These are phyloP conservation scores for Himalopsyche anomala DNA, from an alignment of 2,888 invertebrate species.

Conservation along the genomic window DNA sequence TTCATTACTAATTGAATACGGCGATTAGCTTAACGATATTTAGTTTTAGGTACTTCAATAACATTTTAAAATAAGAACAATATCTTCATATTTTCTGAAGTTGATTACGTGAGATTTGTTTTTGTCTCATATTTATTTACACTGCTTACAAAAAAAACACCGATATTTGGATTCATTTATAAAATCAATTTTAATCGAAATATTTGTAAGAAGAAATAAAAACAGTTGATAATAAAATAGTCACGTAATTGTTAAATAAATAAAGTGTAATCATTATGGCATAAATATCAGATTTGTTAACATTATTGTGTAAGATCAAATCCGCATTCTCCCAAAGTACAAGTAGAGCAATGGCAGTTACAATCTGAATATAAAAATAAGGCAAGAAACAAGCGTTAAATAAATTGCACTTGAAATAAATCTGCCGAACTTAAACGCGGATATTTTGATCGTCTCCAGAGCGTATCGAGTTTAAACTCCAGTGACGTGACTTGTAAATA, in stretches of 20 bases:
- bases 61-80: too few species aligned
- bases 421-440: neutral
- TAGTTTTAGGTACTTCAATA: too few species aligned
- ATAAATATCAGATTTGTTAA: neutral
- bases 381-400: neutral
- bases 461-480: neutral
- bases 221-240: neutral
- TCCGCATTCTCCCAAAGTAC: slow-evolving; percentile 3
- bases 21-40: too few species aligned
- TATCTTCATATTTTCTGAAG: too few species aligned
- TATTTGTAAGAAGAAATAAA: neutral
- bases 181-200: neutral
- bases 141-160: too few species aligned
- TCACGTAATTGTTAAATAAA: neutral
- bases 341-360: neutral
- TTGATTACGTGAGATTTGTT: too few species aligned
- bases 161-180: too few species aligned
- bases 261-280: neutral
- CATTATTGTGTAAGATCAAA: neutral
- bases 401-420: slow-evolving; percentile 14
- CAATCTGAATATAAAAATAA: neutral
- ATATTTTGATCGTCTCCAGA: slow-evolving; percentile 20
- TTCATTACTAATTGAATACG: too few species aligned
- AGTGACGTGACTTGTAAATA: neutral
- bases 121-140: too few species aligned